phyloP scores from a whole-genome alignment of 2,888 invertebrate genomes.

The Cremastobaeus sp. region DNA sequence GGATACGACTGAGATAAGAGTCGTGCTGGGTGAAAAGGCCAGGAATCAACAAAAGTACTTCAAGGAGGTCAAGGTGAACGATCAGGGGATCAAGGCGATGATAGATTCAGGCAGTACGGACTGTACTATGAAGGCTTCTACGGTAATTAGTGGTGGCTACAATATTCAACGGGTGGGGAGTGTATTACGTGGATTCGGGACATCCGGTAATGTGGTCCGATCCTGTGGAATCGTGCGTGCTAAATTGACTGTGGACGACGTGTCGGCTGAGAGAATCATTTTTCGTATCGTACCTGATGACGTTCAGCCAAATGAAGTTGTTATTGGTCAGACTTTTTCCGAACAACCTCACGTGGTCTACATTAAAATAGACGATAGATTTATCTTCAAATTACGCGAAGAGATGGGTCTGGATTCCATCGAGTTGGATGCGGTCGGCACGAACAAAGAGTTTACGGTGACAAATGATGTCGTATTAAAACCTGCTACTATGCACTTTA shows the following conservation, averaged over 20 bases:
- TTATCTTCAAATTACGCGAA: neutral
- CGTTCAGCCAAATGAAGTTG: neutral
- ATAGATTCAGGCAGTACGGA: conserved; percentile 1
- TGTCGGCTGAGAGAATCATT: neutral
- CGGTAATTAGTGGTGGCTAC: neutral
- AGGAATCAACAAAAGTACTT: neutral
- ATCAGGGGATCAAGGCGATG: neutral
- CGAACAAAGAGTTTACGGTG: neutral
- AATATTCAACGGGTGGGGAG: neutral
- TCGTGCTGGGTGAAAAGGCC: neutral
- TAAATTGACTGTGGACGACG: neutral
- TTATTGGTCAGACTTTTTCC: neutral
- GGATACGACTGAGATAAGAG: neutral
- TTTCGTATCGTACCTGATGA: neutral
- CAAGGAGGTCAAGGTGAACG: neutral
- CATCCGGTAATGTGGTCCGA: neutral
- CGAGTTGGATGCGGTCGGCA: neutral
- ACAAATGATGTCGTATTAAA: neutral
- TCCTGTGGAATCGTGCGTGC: neutral
- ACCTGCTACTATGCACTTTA: neutral
- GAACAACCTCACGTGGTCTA: neutral
- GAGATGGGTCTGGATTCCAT: neutral
- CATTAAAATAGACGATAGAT: neutral
- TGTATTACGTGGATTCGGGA: neutral
- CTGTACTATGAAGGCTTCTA: neutral